Percentiles rank a stretch among this genome's conserved stretches.
phyloP scores from a whole-genome alignment of 1,140 invertebrate species.

The Microplitis mediator region DNA sequence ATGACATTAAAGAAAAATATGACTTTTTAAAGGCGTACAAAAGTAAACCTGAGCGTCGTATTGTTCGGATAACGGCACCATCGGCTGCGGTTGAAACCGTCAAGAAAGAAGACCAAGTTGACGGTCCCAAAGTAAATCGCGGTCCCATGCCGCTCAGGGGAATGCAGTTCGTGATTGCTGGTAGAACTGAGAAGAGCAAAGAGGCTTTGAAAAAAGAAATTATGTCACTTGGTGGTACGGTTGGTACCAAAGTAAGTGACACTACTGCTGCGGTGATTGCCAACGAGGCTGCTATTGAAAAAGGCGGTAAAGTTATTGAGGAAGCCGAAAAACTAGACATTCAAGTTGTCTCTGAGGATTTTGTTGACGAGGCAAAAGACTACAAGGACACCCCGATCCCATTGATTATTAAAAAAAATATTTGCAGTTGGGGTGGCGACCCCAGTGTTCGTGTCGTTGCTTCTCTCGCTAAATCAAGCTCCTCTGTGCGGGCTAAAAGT shows the following conservation, averaged over 20 bases:
- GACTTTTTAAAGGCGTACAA: constrained; percentile 73
- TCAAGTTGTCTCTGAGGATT: constrained; percentile 80
- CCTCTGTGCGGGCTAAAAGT: constrained; percentile 67
- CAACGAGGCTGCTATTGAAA: constrained; percentile 72
- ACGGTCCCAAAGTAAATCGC: constrained; percentile 66
- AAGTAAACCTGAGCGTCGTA: constrained; percentile 66
- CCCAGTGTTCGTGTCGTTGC: constrained; percentile 64
- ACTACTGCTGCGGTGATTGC: constrained; percentile 79
- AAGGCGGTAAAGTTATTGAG: constrained; percentile 70
- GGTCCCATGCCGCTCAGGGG: constrained; percentile 74
- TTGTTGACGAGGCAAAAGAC: constrained; percentile 73
- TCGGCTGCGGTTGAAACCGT: constrained; percentile 60
- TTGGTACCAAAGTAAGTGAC: constrained; percentile 70
- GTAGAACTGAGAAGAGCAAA: constrained; percentile 67
- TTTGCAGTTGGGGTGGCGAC: constrained; percentile 85
- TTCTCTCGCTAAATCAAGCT: constrained; percentile 44
- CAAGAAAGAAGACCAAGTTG: constrained; percentile 64
- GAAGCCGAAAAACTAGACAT: constrained; percentile 74
- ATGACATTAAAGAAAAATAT: constrained; percentile 67
- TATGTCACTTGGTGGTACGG: constrained; percentile 75
- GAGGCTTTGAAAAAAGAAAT: constrained; percentile 74
- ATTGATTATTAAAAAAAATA: constrained; percentile 73
- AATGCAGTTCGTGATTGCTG: constrained; percentile 79
- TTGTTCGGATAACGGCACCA: constrained; percentile 68
- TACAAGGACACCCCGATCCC: constrained; percentile 65